Conservation (phyloP, 1,140 invertebrate species). For the Pachypeltis micranthus region DNA sequence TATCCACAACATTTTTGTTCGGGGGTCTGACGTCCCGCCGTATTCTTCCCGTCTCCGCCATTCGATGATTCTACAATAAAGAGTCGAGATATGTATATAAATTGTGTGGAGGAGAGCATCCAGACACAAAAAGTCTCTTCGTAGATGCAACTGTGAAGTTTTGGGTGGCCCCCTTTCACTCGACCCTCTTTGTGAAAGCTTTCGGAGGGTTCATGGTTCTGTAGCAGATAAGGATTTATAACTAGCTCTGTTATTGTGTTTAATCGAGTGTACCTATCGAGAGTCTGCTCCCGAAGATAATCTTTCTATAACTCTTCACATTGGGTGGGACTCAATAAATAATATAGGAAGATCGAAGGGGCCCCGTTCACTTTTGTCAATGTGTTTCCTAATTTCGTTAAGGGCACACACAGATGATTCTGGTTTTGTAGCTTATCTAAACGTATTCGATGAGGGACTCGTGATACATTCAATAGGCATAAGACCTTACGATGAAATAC, state of each 20-base stretch:
- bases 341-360: too few species aligned
- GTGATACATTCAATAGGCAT: too few species aligned
- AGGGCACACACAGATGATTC: too few species aligned
- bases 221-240: constrained; percentile 3
- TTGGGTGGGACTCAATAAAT: too few species aligned
- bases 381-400: too few species aligned
- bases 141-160: background rate
- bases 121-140: background rate
- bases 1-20: background rate
- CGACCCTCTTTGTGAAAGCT: background rate
- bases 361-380: too few species aligned
- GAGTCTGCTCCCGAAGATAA: background rate
- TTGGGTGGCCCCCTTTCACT: background rate
- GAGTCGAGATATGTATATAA: background rate
- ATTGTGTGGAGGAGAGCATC: background rate
- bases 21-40: background rate
- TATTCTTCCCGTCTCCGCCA: background rate
- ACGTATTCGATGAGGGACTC: too few species aligned
- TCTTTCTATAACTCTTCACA: constrained; percentile 2
- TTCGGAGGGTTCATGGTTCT: background rate
- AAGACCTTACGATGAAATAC: too few species aligned
- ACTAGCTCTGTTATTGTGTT: constrained; percentile 3
- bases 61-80: constrained; percentile 1
- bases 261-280: constrained; percentile 7
- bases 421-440: too few species aligned